A percentile compares a stretch with the other conserved stretches of the same genome.
phyloP scores from a whole-genome alignment of 2,113 vertebrate species.

The Chaenocephalus aceratus region DNA sequence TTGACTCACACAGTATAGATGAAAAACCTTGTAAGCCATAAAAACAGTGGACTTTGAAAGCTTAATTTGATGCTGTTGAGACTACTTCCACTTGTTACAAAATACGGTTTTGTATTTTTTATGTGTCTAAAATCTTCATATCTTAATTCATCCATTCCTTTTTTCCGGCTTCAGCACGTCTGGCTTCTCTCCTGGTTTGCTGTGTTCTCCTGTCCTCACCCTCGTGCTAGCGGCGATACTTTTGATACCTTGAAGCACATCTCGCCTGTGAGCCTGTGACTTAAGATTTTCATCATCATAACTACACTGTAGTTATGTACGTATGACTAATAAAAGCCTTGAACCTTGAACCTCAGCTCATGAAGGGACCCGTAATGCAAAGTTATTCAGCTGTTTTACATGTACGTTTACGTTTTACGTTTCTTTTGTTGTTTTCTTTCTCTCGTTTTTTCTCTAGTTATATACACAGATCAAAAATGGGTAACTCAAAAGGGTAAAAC shows the following conservation, averaged over 20 bases:
- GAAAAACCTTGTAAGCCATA: neutral
- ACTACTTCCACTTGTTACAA: neutral
- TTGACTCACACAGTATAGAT: neutral
- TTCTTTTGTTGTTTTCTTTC: neutral
- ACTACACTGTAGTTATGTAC: too few relatives aligned
- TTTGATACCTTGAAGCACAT: constrained; percentile 30
- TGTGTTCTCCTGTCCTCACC: constrained; percentile 39
- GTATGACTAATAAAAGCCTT: too few relatives aligned
- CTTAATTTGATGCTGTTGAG: neutral
- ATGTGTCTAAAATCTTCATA: neutral
- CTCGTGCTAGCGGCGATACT: constrained; percentile 36
- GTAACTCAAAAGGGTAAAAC: neutral
- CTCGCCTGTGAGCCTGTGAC: neutral
- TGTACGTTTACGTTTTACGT: too few relatives aligned
- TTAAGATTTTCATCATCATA: too few relatives aligned
- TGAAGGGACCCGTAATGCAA: neutral
- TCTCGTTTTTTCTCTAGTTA: too few relatives aligned
- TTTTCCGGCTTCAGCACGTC: constrained; percentile 42
- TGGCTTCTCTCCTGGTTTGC: constrained; percentile 34
- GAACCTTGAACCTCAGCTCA: neutral
- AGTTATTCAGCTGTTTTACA: neutral
- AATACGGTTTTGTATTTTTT: neutral
- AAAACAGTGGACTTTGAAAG: neutral
- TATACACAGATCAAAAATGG: too few relatives aligned
- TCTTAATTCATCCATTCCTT: neutral